These are phyloP conservation scores for Tetraneura akinire DNA, from an alignment of 1,140 invertebrate genomes.

Conservation along the genomic window DNA sequence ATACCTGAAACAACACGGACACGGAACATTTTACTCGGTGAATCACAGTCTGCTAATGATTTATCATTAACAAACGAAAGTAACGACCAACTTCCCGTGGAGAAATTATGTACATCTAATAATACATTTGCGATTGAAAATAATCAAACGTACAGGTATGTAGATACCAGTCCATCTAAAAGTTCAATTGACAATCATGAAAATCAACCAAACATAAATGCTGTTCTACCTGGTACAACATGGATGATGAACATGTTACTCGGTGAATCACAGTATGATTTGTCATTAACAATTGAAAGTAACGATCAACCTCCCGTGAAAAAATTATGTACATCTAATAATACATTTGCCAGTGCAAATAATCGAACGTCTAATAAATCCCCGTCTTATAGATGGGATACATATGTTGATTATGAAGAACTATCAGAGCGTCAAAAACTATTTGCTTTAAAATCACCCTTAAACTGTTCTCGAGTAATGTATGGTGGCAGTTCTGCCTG, in stretches of 20 bases:
- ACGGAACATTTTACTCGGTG: conserved; percentile 50
- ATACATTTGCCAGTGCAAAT: too few species aligned
- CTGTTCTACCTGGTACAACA: neutral
- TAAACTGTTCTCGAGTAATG: conserved; percentile 44
- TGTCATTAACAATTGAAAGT: neutral
- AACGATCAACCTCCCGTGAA: neutral
- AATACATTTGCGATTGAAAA: conserved; percentile 6
- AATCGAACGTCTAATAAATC: too few species aligned
- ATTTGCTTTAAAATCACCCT: conserved; percentile 33
- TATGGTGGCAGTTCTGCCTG: conserved; percentile 34
- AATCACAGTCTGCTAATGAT: neutral
- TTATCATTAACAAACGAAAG: neutral
- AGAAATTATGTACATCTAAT: conserved; percentile 17
- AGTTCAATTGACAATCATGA: conserved; percentile 13
- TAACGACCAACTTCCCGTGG: conserved; percentile 25
- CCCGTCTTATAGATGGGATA: conserved; percentile 47
- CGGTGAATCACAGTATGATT: too few species aligned
- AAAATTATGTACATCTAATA: neutral
- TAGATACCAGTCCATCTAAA: neutral
- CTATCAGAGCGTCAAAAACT: conserved; percentile 42
- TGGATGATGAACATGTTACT: too few species aligned
- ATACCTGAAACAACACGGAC: conserved; percentile 54
- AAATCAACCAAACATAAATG: neutral
- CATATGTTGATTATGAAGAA: conserved; percentile 41
- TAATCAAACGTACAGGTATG: neutral